Percentiles rank a stretch among this genome's conserved stretches.
phyloP scores from a whole-genome alignment of 2,113 vertebrate species.

The Motacilla alba region DNA sequence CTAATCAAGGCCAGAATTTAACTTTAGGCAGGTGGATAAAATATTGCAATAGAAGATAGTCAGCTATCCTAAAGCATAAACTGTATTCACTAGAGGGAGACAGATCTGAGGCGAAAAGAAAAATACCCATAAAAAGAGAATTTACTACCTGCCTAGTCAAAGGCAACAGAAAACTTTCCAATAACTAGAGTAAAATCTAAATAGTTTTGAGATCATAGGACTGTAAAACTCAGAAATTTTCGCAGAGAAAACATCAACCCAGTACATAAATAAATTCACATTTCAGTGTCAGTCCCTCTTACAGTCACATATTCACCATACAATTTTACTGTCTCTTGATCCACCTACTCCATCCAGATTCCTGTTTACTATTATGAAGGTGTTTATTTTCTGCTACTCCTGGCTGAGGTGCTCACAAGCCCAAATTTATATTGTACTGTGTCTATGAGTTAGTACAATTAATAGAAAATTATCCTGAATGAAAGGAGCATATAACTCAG shows the following conservation, averaged over 20 bases:
- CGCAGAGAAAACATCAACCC: not conserved
- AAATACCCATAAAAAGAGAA: not conserved
- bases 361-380: not conserved
- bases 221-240: not conserved
- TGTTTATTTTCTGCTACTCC: not conserved
- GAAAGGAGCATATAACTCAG: conserved; percentile 38
- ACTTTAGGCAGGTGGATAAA: not conserved
- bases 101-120: accelerated
- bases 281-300: not conserved
- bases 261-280: not conserved
- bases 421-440: not conserved
- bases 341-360: not conserved
- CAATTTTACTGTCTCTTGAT: not conserved
- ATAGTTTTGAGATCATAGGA: not conserved
- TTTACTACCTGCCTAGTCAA: not conserved
- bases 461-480: conserved; percentile 16
- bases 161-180: not conserved
- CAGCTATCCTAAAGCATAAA: not conserved
- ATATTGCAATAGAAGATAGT: not conserved
- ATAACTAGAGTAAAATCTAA: not conserved
- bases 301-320: not conserved
- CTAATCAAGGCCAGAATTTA: not conserved
- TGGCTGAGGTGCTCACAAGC: not conserved
- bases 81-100: not conserved
- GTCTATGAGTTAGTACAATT: not conserved